Base-by-base conservation (phyloP, 2,888 invertebrate species). In the Caenorhabditis macrosperma region DNA sequence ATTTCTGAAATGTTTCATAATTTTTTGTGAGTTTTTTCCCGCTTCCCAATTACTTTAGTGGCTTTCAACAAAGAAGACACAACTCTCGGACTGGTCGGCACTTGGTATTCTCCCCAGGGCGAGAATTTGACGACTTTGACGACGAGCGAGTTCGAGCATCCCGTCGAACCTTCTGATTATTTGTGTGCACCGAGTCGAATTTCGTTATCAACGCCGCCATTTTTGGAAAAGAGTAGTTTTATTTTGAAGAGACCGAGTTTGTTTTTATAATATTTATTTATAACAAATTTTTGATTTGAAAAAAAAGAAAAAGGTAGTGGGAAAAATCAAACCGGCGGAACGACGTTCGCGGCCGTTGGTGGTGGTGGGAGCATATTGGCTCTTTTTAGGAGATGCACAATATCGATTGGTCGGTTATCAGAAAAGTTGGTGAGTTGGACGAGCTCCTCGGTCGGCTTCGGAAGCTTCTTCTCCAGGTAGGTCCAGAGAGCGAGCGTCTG, bases 401-500 rank as follows among this genome's bases (percentile, higher is more conserved):
- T 85, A 52, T 86, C 83, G 15, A 86, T 67, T 26, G 84, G 86
- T 10, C 85, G 54, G 48, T 83, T 85, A 44, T 83, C 85, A 15
- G 76, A 63, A 69, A 89, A 88, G 50, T 86, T 80, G n/a, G 87
- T 85, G 60, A 89, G 78, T 10, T 63, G 33, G 2, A 88, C 69
- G 20, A 89, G 81, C 26, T 90, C 87, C 28, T 86, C 88, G 55
- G 85, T 81, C 9, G 85, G 80, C 68, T 89, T 89, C n/a, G 81
- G 78, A 26, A 81, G 54, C 67, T 87, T 85, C 59, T 87, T 86
- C 61, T 90, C 88, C 64, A 90, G 81, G 60, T 82, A 90, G 7
- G 90, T 90, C 90, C 90, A 90, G 22, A 90, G 67, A 1, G 90
- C 90, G 10, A 90, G 78, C 0, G 86, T 87, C 67, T 89, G 89